Evolutionary conservation across 37 sponge, comb jelly and placozoan species (phyloP), one percentile per base, ranked within the genome.

Genomic region (Aplysina aerophoba): DNA sequence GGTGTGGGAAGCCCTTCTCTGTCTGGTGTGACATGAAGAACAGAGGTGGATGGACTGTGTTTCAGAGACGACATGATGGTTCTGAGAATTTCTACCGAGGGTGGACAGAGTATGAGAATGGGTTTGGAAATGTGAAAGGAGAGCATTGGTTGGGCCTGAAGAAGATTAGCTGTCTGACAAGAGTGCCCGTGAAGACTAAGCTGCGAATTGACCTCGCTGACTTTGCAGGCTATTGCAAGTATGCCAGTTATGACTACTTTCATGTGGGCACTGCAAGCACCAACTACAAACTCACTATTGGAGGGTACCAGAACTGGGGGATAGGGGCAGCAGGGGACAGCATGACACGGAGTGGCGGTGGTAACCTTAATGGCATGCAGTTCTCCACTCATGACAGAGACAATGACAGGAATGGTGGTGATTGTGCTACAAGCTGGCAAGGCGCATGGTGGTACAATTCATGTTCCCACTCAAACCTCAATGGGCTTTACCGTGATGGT

Each of bases 51-150:
- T 83, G 84, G 67, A 83, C 67, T 22, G 84, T 83, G 27, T 64
- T 83, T 20, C 84, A 83, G 84, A 83, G 84, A 63, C 28, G 84
- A 25, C 30, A 24, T 31, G 65, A 83, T 83, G 84, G 84, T 33
- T 64, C 68, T 5, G 72, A 50, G 25, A 35, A 62, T 21, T 83
- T 83, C 67, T 38, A 83, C 69, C 84, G 72, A 35, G 21, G 37
- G 25, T 63, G 66, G 66, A 63, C 15, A 28, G 84, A 83, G 22
- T 83, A 83, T 28, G 69, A 39, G 31, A 69, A 83, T 53, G 84
- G 84, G n/a, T 83, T 83, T 69, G 84, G 84, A 19, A 50, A 66
- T 28, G 54, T 62, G 17, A 39, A 62, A 24, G 68, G 69, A 19
- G 84, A 83, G 50, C 67, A 35, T 30, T 83, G 84, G 84, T 50